Evolutionary conservation across 2,113 vertebrate genomes (phyloP).

Genomic region (Numenius arquata): DNA sequence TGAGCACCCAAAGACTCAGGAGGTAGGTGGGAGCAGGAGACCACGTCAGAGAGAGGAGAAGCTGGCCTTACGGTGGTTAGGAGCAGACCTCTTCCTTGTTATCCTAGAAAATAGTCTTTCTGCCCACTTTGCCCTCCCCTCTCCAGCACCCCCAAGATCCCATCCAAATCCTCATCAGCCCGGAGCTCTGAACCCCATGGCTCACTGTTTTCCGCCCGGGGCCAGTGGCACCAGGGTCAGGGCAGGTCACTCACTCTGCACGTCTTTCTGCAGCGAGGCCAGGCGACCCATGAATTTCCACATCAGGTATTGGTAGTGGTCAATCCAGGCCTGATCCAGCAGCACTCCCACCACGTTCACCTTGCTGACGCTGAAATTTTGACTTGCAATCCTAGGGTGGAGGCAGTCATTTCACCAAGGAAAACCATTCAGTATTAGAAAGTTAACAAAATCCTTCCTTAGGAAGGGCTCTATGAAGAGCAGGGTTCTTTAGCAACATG

Average conservation of each 20-base stretch:
- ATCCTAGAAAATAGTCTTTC: background rate
- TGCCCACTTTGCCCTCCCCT: background rate
- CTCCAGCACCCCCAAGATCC: background rate
- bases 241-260: background rate
- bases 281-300: accelerated
- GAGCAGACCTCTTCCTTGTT: background rate
- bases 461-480: background rate
- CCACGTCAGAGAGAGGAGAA: background rate
- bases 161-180: background rate
- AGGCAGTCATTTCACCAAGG: background rate
- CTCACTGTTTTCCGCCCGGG: accelerated
- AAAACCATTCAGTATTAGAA: background rate
- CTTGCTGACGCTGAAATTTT: accelerated
- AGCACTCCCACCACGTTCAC: accelerated
- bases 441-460: background rate
- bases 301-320: accelerated
- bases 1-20: background rate
- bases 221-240: accelerated
- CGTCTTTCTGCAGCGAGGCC: accelerated
- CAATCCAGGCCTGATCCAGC: accelerated
- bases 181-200: accelerated
- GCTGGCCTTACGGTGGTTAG: background rate
- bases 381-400: background rate
- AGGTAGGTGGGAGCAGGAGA: background rate
- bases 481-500: background rate